Conservation (phyloP, 1,140 invertebrate species). For the Nebria ingens region DNA sequence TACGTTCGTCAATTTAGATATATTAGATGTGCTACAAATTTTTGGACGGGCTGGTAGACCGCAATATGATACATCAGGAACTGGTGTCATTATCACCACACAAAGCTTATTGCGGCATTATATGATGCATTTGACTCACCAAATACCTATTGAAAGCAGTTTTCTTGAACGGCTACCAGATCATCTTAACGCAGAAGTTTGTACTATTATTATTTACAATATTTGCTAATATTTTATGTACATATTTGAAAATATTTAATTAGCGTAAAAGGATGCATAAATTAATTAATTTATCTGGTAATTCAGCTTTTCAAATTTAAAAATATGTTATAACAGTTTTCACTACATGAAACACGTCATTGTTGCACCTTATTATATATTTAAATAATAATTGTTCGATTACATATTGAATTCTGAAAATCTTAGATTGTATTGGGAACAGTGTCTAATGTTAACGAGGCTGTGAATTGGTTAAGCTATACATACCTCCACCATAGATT, state of each 20-base stretch:
- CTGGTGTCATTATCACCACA: conserved; percentile 92
- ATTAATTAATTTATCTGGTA: conserved; percentile 16
- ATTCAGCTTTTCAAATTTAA: too few species aligned
- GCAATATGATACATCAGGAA: conserved; percentile 83
- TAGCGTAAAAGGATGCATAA: conserved; percentile 3
- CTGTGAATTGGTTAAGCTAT: conserved; percentile 95
- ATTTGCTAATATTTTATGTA: conserved; percentile 12
- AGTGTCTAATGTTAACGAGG: conserved; percentile 91
- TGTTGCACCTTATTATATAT: too few species aligned
- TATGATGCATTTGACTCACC: conserved; percentile 86
- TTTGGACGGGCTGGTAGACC: conserved; percentile 96
- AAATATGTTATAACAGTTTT: too few species aligned
- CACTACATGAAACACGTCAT: too few species aligned
- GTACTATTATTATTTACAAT: conserved; percentile 14
- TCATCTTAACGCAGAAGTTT: conserved; percentile 96
- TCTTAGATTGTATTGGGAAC: conserved; percentile 82
- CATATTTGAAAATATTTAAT: conserved; percentile 12
- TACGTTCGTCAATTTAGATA: conserved; percentile 88
- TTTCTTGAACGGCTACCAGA: conserved; percentile 87
- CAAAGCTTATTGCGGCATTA: conserved; percentile 92
- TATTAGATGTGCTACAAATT: conserved; percentile 97
- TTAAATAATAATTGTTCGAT: too few species aligned
- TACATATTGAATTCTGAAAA: too few species aligned
- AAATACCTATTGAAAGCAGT: conserved; percentile 97
- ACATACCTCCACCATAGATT: conserved; percentile 95